Conservation (phyloP, 30 jellyfish, hydroid and myxozoan genomes). For the Cassiopea andromeda region DNA sequence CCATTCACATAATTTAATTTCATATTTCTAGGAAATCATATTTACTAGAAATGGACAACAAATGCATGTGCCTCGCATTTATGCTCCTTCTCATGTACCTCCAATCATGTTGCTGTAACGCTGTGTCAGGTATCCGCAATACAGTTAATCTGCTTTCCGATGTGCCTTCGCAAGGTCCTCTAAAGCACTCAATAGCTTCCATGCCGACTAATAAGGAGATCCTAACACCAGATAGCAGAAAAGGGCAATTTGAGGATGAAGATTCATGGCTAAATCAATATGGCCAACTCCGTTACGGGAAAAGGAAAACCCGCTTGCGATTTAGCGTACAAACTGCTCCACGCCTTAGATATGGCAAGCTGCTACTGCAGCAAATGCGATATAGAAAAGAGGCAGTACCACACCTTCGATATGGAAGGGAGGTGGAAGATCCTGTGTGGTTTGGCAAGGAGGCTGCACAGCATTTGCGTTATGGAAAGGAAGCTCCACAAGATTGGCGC, state of each 20-base stretch:
- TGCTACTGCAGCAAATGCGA: not conserved
- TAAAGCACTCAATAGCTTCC: not conserved
- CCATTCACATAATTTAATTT: not conserved
- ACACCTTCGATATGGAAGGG: conserved; percentile 26
- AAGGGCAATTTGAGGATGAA: not conserved
- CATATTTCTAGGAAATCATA: too few relatives aligned
- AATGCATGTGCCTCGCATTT: not conserved
- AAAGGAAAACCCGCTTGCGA: too few relatives aligned
- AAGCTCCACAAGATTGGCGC: not conserved
- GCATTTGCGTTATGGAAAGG: conserved; percentile 12
- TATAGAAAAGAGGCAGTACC: conserved; percentile 17
- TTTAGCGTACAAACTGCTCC: too few relatives aligned
- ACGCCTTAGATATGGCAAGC: too few relatives aligned
- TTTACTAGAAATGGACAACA: too few relatives aligned
- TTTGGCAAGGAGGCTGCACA: conserved; percentile 12
- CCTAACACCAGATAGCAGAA: not conserved
- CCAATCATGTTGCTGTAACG: conserved; percentile 15
- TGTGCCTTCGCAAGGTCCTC: conserved; percentile 16
- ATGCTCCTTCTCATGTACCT: conserved; percentile 8
- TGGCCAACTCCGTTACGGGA: conserved; percentile 6
- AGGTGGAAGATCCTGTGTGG: conserved; percentile 1
- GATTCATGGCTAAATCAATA: not conserved
- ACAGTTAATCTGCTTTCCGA: conserved; percentile 2
- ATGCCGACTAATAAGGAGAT: too few relatives aligned
- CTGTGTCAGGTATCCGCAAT: not conserved